Evolutionary conservation across 1,140 invertebrate genomes (phyloP).

Genomic region (Zeugodacus cucurbitae): DNA sequence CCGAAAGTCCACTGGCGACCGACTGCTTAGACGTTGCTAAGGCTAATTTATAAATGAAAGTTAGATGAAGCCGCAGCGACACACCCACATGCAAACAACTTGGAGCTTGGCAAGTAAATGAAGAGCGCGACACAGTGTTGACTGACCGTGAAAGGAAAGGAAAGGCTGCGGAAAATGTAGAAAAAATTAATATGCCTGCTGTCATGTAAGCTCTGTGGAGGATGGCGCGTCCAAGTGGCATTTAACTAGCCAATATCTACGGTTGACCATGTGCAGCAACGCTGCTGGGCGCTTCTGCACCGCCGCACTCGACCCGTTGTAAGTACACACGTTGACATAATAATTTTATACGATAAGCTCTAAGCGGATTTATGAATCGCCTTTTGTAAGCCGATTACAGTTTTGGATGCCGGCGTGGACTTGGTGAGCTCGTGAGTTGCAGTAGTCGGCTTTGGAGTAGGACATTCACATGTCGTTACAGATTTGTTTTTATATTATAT

Average conservation of each 20-base stretch:
- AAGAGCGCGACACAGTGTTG: not conserved
- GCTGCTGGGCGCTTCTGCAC: not conserved
- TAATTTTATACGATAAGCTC: slow-evolving; percentile 41
- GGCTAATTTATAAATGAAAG: slow-evolving; percentile 29
- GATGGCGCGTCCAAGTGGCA: not conserved
- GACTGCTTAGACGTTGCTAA: not conserved
- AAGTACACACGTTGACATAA: slow-evolving; percentile 39
- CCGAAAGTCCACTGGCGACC: not conserved
- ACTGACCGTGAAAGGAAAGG: not conserved
- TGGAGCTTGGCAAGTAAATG: not conserved
- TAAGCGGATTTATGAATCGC: slow-evolving; percentile 44
- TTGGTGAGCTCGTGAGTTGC: not conserved
- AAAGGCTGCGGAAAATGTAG: not conserved
- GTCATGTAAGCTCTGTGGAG: not conserved
- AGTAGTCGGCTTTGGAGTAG: not conserved
- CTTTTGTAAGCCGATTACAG: slow-evolving; percentile 41
- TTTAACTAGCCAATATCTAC: not conserved
- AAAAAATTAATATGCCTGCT: not conserved
- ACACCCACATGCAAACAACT: not conserved
- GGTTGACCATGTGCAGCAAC: not conserved
- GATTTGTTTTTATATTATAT: not conserved
- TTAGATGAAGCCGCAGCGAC: not conserved
- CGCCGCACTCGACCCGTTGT: not conserved
- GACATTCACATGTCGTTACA: not conserved
- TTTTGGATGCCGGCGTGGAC: not conserved